Percentiles rank a stretch among this genome's conserved stretches.
Evolutionary conservation across 2,797 vertebrate species (phyloP).

Genomic region (Pseudotriccus pelzelni): DNA sequence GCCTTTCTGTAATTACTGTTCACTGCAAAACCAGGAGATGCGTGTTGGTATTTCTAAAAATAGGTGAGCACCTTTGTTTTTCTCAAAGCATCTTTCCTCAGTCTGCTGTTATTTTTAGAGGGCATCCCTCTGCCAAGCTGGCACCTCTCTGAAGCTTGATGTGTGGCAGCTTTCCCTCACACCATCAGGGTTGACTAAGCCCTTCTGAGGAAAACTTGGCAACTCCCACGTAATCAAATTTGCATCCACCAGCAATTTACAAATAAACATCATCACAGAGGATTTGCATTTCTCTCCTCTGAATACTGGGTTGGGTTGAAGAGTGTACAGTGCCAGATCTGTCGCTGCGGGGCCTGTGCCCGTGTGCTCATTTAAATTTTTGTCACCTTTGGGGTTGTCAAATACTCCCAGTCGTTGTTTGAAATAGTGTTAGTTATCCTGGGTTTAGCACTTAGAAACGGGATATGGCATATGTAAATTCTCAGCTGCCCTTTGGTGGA

Average conservation of each 20-base stretch:
- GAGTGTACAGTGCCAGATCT: accelerated
- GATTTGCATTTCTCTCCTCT: not conserved
- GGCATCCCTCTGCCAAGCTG: not conserved
- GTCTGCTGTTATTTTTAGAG: conserved; percentile 6
- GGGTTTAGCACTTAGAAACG: not conserved
- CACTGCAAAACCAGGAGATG: not conserved
- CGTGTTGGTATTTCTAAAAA: not conserved
- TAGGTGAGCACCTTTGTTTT: conserved; percentile 9
- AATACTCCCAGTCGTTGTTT: not conserved
- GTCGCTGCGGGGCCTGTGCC: accelerated
- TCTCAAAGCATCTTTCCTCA: not conserved
- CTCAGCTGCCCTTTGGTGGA: not conserved
- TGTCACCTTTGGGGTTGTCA: not conserved
- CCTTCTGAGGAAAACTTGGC: not conserved
- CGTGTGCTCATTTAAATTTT: not conserved
- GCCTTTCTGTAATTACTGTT: not conserved
- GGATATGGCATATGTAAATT: not conserved
- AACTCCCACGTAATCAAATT: not conserved
- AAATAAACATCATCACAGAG: not conserved
- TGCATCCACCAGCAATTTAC: not conserved
- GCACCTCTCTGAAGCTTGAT: not conserved
- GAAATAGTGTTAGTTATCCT: not conserved
- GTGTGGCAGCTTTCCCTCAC: not conserved
- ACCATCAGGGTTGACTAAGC: not conserved
- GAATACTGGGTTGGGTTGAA: accelerated